phyloP scores from a whole-genome alignment of 1,140 invertebrate species.

The Eurosta solidaginis region DNA sequence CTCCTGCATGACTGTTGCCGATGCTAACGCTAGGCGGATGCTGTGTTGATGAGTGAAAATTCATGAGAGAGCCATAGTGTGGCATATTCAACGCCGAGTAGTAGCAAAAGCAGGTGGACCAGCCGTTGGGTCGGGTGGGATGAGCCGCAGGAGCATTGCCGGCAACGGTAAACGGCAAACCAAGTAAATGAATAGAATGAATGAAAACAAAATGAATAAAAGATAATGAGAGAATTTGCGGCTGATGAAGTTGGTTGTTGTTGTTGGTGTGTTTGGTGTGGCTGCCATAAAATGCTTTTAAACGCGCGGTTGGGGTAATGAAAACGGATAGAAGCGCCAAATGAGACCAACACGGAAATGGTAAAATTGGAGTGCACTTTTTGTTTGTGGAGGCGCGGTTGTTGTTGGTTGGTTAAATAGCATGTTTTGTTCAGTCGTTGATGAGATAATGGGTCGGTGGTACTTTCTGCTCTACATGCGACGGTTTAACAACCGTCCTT shows the following conservation, averaged over 20 bases:
- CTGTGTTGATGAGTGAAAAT: conserved; percentile 32
- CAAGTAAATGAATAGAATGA: conserved; percentile 36
- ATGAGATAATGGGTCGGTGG: conserved; percentile 54
- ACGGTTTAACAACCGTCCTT: not conserved
- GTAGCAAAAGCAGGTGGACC: conserved; percentile 13
- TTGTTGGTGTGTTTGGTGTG: not conserved
- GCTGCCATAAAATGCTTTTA: not conserved
- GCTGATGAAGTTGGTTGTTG: conserved; percentile 34
- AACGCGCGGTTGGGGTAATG: conserved; percentile 7
- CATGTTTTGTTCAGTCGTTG: conserved; percentile 45
- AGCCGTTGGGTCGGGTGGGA: not conserved
- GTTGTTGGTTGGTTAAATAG: conserved; percentile 22
- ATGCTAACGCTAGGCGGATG: not conserved
- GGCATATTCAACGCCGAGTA: not conserved
- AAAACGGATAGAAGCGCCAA: conserved; percentile 11
- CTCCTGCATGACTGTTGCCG: conserved; percentile 31
- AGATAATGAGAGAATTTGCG: conserved; percentile 39
- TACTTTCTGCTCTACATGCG: not conserved
- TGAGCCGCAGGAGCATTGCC: not conserved
- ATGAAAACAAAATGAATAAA: conserved; percentile 38
- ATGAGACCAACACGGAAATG: conserved; percentile 11
- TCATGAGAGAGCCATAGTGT: conserved; percentile 33
- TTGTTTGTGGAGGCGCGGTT: conserved; percentile 32
- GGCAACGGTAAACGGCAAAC: not conserved
- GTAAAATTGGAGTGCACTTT: conserved; percentile 11